These are phyloP conservation scores for Ataeniobius toweri DNA, from an alignment of 2,797 vertebrate genomes.

Conservation along the genomic window DNA sequence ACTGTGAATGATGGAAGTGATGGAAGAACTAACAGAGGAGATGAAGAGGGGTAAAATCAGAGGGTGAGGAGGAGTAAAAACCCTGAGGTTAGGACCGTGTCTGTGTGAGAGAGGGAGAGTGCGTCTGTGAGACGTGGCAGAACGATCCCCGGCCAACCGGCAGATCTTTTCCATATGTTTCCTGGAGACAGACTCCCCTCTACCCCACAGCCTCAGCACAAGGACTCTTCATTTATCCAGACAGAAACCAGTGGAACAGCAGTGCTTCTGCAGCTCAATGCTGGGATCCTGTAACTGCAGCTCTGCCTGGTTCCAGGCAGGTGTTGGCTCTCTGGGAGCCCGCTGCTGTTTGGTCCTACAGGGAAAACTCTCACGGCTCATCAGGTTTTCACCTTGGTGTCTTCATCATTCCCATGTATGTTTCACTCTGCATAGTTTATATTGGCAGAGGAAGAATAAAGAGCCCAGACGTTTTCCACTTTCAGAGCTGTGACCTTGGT, in stretches of 20 bases:
- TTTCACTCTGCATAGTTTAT: background rate
- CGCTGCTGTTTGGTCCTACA: constrained; percentile 26
- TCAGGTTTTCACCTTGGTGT: constrained; percentile 34
- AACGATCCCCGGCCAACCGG: constrained; percentile 83
- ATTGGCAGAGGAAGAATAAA: background rate
- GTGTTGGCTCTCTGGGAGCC: constrained; percentile 45
- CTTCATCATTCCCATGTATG: constrained; percentile 22
- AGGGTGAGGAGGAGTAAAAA: constrained; percentile 46
- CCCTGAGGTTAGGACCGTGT: constrained; percentile 27
- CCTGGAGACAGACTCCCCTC: constrained; percentile 68
- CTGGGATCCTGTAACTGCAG: background rate
- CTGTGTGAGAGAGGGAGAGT: constrained; percentile 32
- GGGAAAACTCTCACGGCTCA: too few species aligned
- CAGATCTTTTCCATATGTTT: constrained; percentile 97
- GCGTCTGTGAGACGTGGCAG: constrained; percentile 88
- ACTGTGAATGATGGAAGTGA: constrained; percentile 2
- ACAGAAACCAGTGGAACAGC: constrained; percentile 39
- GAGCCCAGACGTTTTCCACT: background rate
- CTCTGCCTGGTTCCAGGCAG: constrained; percentile 12
- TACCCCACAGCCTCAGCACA: constrained; percentile 41
- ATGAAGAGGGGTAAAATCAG: constrained; percentile 21
- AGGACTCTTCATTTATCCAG: constrained; percentile 57
- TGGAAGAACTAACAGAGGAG: background rate
- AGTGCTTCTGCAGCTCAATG: background rate
- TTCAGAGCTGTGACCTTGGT: background rate